A percentile compares a stretch with the other conserved stretches of the same genome.
Evolutionary conservation across 1,140 invertebrate species (phyloP).

Genomic region (Drosophila pandora): DNA sequence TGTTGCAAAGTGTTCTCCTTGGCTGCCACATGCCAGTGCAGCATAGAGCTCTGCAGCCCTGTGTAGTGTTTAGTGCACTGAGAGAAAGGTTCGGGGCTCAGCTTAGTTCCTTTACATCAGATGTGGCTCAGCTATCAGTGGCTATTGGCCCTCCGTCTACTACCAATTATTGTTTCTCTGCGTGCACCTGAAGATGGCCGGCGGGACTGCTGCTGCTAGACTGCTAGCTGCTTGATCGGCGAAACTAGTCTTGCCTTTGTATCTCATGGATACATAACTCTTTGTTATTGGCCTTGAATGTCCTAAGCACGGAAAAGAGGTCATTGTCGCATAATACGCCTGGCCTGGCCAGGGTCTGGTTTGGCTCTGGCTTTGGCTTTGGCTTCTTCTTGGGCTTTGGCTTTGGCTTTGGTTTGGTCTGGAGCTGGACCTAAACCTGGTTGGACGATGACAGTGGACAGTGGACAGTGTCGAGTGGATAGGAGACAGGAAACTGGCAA

Average conservation of each 20-base stretch:
- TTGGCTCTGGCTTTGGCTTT: not conserved
- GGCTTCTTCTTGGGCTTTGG: not conserved
- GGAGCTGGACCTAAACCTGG: not conserved
- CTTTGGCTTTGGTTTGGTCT: not conserved
- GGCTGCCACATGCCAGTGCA: not conserved
- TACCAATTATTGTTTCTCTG: not conserved
- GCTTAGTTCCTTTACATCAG: too few species aligned
- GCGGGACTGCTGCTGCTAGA: constrained; percentile 3
- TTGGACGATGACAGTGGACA: constrained; percentile 28
- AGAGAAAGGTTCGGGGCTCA: not conserved
- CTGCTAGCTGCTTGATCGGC: constrained; percentile 3
- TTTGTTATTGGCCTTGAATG: constrained; percentile 68
- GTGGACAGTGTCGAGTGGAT: not conserved
- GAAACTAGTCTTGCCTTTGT: constrained; percentile 29
- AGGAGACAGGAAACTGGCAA: not conserved
- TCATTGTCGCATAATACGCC: constrained; percentile 65
- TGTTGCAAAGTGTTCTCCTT: constrained; percentile 4
- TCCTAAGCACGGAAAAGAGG: constrained; percentile 68
- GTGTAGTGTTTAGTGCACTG: not conserved
- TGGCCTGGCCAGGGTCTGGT: constrained; percentile 14
- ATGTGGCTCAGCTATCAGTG: not conserved
- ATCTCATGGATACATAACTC: constrained; percentile 66
- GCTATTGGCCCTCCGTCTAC: not conserved
- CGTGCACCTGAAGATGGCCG: not conserved
- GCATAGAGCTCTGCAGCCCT: not conserved